These are phyloP conservation scores for Hapalemur alaotrensis DNA, from an alignment of 2,797 vertebrate species.

Conservation along the genomic window DNA sequence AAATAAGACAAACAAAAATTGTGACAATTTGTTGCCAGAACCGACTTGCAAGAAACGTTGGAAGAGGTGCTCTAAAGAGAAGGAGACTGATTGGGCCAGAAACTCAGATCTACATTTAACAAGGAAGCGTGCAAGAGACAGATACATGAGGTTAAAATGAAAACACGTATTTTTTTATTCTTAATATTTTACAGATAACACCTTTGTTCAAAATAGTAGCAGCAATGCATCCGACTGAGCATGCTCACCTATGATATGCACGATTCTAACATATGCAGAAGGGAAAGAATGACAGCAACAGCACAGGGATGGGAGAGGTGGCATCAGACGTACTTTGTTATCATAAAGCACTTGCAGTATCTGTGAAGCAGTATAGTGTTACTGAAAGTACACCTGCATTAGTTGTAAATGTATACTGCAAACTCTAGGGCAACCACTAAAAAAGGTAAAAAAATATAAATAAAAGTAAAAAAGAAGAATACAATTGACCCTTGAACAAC, in stretches of 20 bases:
- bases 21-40: not conserved
- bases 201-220: not conserved
- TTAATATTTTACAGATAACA: not conserved
- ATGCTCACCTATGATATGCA: rapidly evolving
- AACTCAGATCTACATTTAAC: not conserved
- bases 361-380: not conserved
- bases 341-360: too few species aligned
- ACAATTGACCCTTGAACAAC: too few species aligned
- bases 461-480: too few species aligned
- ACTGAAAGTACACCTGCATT: not conserved
- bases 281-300: not conserved
- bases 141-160: not conserved
- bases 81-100: not conserved
- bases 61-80: not conserved
- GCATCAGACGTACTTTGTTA: not conserved
- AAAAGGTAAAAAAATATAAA: not conserved
- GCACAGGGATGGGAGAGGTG: not conserved
- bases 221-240: not conserved
- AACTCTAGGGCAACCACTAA: not conserved
- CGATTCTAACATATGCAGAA: not conserved
- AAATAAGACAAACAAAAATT: not conserved
- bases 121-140: not conserved
- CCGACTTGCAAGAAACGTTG: not conserved
- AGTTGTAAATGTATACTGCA: not conserved
- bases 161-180: not conserved